Base-by-base conservation (phyloP, 2,888 invertebrate genomes). In the Stenotaenia linearis region DNA sequence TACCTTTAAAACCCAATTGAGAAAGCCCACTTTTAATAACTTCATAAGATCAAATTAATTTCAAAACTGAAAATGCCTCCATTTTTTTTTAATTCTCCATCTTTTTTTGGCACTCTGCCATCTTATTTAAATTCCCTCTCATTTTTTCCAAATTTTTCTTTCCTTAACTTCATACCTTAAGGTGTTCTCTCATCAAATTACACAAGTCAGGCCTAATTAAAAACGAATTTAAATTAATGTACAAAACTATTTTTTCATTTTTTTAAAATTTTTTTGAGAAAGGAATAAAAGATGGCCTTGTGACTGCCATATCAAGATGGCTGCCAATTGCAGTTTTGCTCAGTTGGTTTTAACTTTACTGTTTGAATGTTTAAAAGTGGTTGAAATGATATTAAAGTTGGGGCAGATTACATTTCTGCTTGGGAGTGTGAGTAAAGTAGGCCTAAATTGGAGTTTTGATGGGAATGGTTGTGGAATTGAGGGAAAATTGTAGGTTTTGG, bases 161-260 rank as follows among this genome's bases (percentile, higher is more conserved):
- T 25, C 25, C 12, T 25, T 25, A 12, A 61, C 61, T 61, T 5
- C 61, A 21, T 25, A 61, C 61, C 61, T 61, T 7, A 15, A 61
- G 61, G 61, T 61, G 61, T 61, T 61, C 61, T 5, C 61, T 61
- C 61, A 23, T 61, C 61, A 61, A 61, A 61, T 61, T 61, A 61
- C 61, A 61, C 10, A 23, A 61, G 61, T 61, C 61, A 61, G 61
- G 61, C 25, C 61, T 61, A 61, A 61, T 61, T 61, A 61, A 61
- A 61, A 61, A 61, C 61, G 61, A 61, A 61, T 61, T 61, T 23
- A 61, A 25, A 61, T 61, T 61, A 61, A 61, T 61, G 61, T 61
- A 61, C 61, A 61, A 61, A 28, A 25, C 61, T 61, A 23, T 61
- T 61, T 61, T 25, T 61, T 25, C n/a, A n/a, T n/a, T n/a, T n/a